A percentile compares a stretch with the other conserved stretches of the same genome.
phyloP scores from a whole-genome alignment of 2,888 invertebrate genomes.

The Napeogenes sylphis region DNA sequence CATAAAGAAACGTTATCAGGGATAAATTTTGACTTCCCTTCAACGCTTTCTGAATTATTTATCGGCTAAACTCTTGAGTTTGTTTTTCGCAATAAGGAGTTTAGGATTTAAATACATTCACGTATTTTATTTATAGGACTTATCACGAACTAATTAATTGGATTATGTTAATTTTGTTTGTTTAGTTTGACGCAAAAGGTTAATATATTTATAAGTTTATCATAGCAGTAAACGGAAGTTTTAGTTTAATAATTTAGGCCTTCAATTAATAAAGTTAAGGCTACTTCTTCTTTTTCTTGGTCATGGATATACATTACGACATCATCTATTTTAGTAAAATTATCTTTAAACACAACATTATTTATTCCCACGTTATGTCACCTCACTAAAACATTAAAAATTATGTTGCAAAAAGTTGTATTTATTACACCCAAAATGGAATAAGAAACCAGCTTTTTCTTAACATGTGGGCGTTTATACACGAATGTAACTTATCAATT shows the following conservation, averaged over 20 bases:
- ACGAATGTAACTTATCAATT: slow-evolving; percentile 1
- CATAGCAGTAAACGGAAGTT: no score
- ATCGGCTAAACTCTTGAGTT: slow-evolving; percentile 52
- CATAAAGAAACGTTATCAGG: slow-evolving; percentile 49
- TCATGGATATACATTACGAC: no score
- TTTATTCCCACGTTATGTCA: slow-evolving; percentile 10
- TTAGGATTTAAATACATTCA: slow-evolving; percentile 31
- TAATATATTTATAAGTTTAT: no score
- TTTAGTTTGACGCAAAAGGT: not conserved
- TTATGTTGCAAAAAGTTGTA: slow-evolving; percentile 11
- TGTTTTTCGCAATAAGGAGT: slow-evolving; percentile 37
- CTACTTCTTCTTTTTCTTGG: no score
- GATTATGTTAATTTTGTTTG: not conserved
- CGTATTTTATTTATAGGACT: slow-evolving; percentile 11
- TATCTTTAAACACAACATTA: no score
- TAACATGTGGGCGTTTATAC: not conserved
- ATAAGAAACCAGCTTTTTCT: slow-evolving; percentile 19
- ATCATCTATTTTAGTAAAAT: no score
- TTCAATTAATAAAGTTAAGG: no score
- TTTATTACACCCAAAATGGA: slow-evolving; percentile 16
- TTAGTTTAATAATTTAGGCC: no score
- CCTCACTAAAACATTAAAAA: not conserved
- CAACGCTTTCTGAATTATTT: slow-evolving; percentile 59
- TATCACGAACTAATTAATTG: slow-evolving; percentile 12
- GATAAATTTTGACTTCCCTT: slow-evolving; percentile 52